These are phyloP conservation scores for Phoenoteleia sp. DNA, from an alignment of 2,888 invertebrate species.

Conservation along the genomic window DNA sequence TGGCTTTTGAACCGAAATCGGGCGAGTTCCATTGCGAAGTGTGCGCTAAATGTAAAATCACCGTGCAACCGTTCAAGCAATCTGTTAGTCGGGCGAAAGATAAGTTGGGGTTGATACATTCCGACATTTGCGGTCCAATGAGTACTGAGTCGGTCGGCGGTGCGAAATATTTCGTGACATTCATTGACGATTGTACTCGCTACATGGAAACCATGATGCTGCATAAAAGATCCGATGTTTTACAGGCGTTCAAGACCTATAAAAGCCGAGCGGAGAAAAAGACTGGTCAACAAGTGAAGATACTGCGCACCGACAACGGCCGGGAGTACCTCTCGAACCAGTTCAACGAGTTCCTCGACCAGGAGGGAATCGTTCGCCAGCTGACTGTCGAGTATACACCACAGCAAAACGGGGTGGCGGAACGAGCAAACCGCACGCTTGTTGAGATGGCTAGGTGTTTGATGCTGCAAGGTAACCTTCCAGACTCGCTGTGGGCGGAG, in stretches of 20 bases:
- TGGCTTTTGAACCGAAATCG: conserved; percentile 29
- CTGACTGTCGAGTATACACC: conserved; percentile 77
- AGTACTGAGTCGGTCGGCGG: conserved; percentile 56
- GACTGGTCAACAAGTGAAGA: conserved; percentile 49
- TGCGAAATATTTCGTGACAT: conserved; percentile 66
- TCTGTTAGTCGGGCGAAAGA: conserved; percentile 53
- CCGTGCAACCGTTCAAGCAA: conserved; percentile 55
- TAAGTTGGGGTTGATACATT: conserved; percentile 66
- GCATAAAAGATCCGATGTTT: conserved; percentile 44
- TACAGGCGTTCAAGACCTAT: conserved; percentile 60
- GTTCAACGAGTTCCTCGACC: conserved; percentile 45
- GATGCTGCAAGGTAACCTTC: conserved; percentile 73
- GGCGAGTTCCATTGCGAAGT: conserved; percentile 51
- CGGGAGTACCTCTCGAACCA: conserved; percentile 63
- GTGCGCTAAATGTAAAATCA: conserved; percentile 69
- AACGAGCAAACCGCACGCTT: conserved; percentile 78
- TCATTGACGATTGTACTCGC: conserved; percentile 61
- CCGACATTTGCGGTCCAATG: conserved; percentile 75
- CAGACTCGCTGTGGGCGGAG: conserved; percentile 79
- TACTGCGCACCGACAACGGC: conserved; percentile 67
- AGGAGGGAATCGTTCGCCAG: conserved; percentile 59
- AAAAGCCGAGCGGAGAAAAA: conserved; percentile 54
- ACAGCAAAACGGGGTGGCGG: conserved; percentile 79
- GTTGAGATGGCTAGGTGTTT: conserved; percentile 78
- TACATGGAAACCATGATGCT: conserved; percentile 53